Base-by-base conservation (phyloP, 2,797 vertebrate species). In the Tamandua tetradactyla region DNA sequence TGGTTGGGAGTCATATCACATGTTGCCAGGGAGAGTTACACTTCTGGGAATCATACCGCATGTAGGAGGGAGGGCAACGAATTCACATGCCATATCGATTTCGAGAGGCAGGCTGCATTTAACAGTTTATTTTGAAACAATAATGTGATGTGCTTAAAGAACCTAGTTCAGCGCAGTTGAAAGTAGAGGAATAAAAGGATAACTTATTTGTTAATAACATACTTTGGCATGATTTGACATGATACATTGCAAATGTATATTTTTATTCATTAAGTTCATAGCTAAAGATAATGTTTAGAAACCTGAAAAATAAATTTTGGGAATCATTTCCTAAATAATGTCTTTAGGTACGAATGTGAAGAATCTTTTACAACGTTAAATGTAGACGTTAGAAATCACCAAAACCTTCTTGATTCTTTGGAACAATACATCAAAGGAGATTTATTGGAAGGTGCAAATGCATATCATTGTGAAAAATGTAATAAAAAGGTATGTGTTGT, bases 401-500 rank as follows among this genome's bases (percentile, higher is more conserved):
- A 99, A 98, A 99, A 99, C 98, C 98, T 99, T 96, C 98, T 99
- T 96, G 99, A 99, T 98, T 99, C 99, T 90, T 99, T 99, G 99
- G 99, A 99, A 96, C 99, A 99, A 92, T 99, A 99, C 0, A 99
- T 99, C 93, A 99, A 99, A 98, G 99, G 99, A 98, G 99, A 99
- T 98, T 98, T 99, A 96, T 96, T 99, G 89, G 99, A 99, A 98
- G 99, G 99, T 97, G 99, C 99, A 98, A 99, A 99, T 75, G 99
- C 99, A 82, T 99, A 99, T 98, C 99, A 99, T 99, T 99, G 99
- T 99, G 99, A 99, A 98, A 99, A 99, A 98, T 99, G 99, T 98
- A 99, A 99, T 98, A 99, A 99, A 98, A 99, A 99, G 99, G 99
- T 99, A 98, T 0, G 57, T 52, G 55, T 69, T 97, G 12, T 76